A percentile compares a stretch with the other conserved stretches of the same genome.
Conservation (phyloP, 2,797 vertebrate genomes). For the Schizothorax lantsangensis region DNA sequence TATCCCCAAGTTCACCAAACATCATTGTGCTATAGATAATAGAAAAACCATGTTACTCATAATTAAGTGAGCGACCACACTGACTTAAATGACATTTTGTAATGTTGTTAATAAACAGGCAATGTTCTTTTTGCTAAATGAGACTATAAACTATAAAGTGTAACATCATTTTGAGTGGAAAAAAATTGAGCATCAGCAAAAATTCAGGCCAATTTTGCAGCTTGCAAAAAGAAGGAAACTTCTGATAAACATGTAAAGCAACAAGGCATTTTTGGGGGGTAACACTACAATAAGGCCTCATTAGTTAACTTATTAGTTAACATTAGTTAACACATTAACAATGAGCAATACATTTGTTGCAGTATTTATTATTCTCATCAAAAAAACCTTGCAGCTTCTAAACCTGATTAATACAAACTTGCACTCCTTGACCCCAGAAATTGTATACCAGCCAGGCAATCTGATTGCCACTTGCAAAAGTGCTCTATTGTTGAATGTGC, state of each 20-base stretch:
- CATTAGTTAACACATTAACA: background rate
- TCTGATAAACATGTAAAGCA: background rate
- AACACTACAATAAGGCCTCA: background rate
- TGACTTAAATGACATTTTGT: conserved; percentile 4
- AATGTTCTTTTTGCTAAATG: background rate
- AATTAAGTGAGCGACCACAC: conserved; percentile 12
- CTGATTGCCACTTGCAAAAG: background rate
- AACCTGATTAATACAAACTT: background rate
- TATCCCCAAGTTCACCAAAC: conserved; percentile 22
- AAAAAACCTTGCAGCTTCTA: no score
- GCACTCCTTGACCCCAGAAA: background rate
- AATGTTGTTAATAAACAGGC: conserved; percentile 9
- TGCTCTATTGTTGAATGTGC: background rate
- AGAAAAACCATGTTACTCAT: conserved; percentile 11
- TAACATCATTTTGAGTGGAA: background rate
- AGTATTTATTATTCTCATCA: no score
- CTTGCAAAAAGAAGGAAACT: background rate
- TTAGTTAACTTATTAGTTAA: background rate
- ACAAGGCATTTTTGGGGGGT: background rate
- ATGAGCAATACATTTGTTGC: no score
- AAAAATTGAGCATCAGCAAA: background rate
- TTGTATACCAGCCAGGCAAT: background rate
- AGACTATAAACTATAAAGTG: background rate
- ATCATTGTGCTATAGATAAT: conserved; percentile 24
- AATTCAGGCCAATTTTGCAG: background rate